Percentiles rank a stretch among this genome's conserved stretches.
Evolutionary conservation across 2,113 vertebrate species (phyloP).

Genomic region (Sapajus apella): DNA sequence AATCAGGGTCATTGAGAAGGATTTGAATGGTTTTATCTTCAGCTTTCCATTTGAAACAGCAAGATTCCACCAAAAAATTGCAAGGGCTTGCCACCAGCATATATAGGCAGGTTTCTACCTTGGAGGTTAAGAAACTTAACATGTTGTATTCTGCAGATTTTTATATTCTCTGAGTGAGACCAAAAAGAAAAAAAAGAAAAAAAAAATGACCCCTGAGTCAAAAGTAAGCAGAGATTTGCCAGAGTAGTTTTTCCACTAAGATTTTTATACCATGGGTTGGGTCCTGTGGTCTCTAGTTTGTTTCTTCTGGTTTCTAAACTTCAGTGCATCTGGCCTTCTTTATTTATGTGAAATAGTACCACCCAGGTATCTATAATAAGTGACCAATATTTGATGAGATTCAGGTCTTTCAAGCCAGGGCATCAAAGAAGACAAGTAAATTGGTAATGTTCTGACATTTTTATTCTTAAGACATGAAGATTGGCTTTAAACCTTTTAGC

Average conservation of each 20-base stretch:
- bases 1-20: not conserved
- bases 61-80: constrained; percentile 9
- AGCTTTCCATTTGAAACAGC: not conserved
- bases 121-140: not conserved
- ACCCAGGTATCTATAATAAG: constrained; percentile 39
- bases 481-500: constrained; percentile 73
- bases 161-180: not conserved
- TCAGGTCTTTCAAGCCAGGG: constrained; percentile 57
- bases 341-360: constrained; percentile 62
- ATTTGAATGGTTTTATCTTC: not conserved
- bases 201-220: not conserved
- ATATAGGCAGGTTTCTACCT: not conserved
- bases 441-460: constrained; percentile 56
- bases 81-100: not conserved
- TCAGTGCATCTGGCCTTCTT: constrained; percentile 5
- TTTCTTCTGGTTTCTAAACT: constrained; percentile 44
- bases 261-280: not conserved
- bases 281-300: not conserved
- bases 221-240: constrained; percentile 31
- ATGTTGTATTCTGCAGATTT: not conserved
- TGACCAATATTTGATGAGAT: constrained; percentile 37
- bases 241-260: constrained; percentile 21
- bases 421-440: constrained; percentile 68
- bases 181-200: not conserved
- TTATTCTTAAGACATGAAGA: constrained; percentile 69